Conservation (phyloP, 2,888 invertebrate species). For the Synanthedon myopaeformis region DNA sequence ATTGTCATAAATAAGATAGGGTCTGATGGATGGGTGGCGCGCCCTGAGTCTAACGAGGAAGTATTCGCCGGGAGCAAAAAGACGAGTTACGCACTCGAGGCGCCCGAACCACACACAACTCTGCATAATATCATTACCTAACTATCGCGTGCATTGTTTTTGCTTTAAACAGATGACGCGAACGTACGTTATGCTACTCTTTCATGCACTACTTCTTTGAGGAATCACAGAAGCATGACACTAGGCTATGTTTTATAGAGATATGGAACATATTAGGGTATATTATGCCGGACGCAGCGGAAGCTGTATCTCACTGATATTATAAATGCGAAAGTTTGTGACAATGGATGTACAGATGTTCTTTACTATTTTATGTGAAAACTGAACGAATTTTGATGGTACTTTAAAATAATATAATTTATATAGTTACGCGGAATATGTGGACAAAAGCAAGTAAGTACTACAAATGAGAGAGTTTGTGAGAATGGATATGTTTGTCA, state of each 20-base stretch:
- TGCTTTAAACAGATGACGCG: conserved; percentile 29
- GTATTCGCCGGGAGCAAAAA: conserved; percentile 25
- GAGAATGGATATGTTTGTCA: too few relatives aligned
- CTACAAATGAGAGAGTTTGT: too few relatives aligned
- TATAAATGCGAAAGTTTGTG: too few relatives aligned
- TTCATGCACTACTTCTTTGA: conserved; percentile 26
- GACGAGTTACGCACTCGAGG: conserved; percentile 13
- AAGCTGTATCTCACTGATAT: too few relatives aligned
- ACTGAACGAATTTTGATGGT: too few relatives aligned
- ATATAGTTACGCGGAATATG: too few relatives aligned
- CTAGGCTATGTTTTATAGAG: conserved; percentile 1
- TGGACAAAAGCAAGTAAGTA: too few relatives aligned
- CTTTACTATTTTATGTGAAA: too few relatives aligned
- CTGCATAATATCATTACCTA: conserved; percentile 22
- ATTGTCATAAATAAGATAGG: conserved; percentile 67
- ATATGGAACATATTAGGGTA: too few relatives aligned
- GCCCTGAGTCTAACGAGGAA: conserved; percentile 47
- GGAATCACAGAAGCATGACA: conserved; percentile 29
- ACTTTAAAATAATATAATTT: too few relatives aligned
- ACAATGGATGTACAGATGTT: too few relatives aligned
- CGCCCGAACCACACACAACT: conserved; percentile 8
- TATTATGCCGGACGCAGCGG: too few relatives aligned
- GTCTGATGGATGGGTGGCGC: conserved; percentile 54
- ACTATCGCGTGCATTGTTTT: conserved; percentile 20
- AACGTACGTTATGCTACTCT: conserved; percentile 24